phyloP scores from a whole-genome alignment of 2,113 vertebrate genomes.

The Carettochelys insculpta region DNA sequence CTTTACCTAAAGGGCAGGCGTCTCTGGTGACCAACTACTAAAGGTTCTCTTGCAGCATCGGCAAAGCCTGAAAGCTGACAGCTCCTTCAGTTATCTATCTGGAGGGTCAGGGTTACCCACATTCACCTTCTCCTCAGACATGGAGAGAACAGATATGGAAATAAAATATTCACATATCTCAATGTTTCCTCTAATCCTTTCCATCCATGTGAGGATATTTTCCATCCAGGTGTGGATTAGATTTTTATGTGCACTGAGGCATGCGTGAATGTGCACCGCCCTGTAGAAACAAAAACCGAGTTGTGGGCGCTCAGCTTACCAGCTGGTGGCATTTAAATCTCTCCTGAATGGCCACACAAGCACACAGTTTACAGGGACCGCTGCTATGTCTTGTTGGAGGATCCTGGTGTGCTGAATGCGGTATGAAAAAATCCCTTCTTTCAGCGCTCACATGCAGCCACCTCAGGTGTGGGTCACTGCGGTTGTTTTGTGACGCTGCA shows the following conservation, averaged over 20 bases:
- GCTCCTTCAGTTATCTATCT: background rate
- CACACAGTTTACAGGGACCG: no score
- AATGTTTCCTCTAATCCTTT: no score
- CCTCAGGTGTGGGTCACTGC: rapidly evolving
- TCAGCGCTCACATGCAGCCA: background rate
- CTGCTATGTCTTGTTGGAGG: background rate
- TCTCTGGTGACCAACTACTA: background rate
- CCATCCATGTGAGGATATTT: no score
- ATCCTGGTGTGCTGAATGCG: rapidly evolving
- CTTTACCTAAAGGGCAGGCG: background rate
- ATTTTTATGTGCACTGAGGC: no score
- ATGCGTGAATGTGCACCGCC: no score
- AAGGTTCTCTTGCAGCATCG: background rate
- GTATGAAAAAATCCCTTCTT: background rate
- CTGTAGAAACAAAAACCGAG: no score
- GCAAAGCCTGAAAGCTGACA: background rate
- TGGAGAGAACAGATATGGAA: background rate
- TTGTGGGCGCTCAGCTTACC: no score
- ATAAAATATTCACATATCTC: background rate
- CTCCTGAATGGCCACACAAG: no score
- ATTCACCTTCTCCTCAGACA: rapidly evolving
- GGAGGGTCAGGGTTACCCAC: background rate
- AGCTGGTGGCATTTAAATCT: no score
- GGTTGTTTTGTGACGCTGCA: background rate
- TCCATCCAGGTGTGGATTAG: no score